These are phyloP conservation scores for Calephelis nemesis DNA, from an alignment of 1,140 invertebrate genomes.

Conservation along the genomic window DNA sequence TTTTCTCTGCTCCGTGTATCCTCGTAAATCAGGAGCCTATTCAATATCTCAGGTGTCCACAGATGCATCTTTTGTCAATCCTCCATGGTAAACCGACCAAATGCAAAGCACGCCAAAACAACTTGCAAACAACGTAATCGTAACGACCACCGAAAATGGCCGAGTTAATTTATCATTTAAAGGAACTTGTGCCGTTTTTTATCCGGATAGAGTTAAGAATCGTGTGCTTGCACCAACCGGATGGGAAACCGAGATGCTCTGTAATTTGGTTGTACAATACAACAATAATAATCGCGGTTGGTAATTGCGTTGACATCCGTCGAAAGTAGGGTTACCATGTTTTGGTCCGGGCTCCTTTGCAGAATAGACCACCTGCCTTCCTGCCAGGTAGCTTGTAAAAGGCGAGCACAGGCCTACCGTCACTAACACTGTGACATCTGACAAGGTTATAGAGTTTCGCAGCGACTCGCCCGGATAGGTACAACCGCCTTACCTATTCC, in stretches of 20 bases:
- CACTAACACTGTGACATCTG: too few species aligned
- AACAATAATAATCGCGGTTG: slow-evolving; percentile 64
- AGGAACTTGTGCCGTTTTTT: slow-evolving; percentile 18
- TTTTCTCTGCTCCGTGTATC: slow-evolving; percentile 48
- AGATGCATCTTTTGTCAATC: slow-evolving; percentile 21
- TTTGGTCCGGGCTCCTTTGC: too few species aligned
- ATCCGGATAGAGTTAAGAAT: slow-evolving; percentile 35
- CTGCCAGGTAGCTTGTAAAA: too few species aligned
- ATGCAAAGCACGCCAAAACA: not conserved
- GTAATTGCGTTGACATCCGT: slow-evolving; percentile 72
- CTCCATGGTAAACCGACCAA: not conserved
- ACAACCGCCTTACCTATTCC: too few species aligned
- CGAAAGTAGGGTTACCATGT: not conserved
- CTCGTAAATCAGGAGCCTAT: slow-evolving; percentile 52
- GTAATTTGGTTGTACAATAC: slow-evolving; percentile 70
- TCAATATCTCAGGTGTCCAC: slow-evolving; percentile 49
- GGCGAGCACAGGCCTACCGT: too few species aligned
- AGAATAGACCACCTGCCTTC: not conserved
- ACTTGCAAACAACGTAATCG: not conserved
- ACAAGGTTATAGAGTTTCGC: too few species aligned
- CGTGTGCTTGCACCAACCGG: slow-evolving; percentile 36
- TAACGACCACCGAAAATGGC: not conserved
- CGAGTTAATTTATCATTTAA: not conserved
- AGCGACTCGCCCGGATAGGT: too few species aligned
- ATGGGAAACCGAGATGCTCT: slow-evolving; percentile 66